A percentile compares a stretch with the other conserved stretches of the same genome.
phyloP scores from a whole-genome alignment of 2,888 invertebrate genomes.

The Lepidochrysops patricia region DNA sequence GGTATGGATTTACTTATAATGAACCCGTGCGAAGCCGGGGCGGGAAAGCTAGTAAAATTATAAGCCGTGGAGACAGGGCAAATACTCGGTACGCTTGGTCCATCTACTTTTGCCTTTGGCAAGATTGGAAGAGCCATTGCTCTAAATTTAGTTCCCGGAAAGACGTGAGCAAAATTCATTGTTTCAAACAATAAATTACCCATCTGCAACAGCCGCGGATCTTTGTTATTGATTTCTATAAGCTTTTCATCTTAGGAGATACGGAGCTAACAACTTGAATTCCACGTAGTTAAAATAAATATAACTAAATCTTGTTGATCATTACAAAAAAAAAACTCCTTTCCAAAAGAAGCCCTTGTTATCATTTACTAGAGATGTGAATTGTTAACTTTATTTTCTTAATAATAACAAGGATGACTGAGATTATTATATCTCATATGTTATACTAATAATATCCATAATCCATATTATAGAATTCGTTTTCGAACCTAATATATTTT shows the following conservation, averaged over 20 bases:
- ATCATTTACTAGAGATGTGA: too few relatives aligned
- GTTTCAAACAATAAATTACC: conserved; percentile 15
- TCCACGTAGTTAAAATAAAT: not conserved
- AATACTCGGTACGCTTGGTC: conserved; percentile 11
- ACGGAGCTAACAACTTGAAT: not conserved
- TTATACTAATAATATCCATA: too few relatives aligned
- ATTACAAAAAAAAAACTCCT: too few relatives aligned
- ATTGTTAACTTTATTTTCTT: too few relatives aligned
- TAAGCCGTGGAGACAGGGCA: not conserved
- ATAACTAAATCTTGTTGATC: not conserved
- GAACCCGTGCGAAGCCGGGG: too few relatives aligned
- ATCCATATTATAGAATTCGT: too few relatives aligned
- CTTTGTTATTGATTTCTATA: conserved; percentile 12
- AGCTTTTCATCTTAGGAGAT: not conserved
- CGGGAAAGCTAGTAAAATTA: conserved; percentile 1
- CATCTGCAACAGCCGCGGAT: conserved; percentile 7
- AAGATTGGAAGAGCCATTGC: conserved; percentile 13
- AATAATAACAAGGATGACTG: too few relatives aligned
- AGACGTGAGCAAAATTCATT: conserved; percentile 16
- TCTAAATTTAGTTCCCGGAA: conserved; percentile 13
- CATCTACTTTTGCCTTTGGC: conserved; percentile 12
- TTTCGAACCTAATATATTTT: too few relatives aligned
- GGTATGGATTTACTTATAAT: too few relatives aligned
- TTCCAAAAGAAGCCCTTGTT: too few relatives aligned
- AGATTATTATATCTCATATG: too few relatives aligned